Base-by-base conservation (phyloP, 1,140 invertebrate species). In the Eurosta solidaginis region DNA sequence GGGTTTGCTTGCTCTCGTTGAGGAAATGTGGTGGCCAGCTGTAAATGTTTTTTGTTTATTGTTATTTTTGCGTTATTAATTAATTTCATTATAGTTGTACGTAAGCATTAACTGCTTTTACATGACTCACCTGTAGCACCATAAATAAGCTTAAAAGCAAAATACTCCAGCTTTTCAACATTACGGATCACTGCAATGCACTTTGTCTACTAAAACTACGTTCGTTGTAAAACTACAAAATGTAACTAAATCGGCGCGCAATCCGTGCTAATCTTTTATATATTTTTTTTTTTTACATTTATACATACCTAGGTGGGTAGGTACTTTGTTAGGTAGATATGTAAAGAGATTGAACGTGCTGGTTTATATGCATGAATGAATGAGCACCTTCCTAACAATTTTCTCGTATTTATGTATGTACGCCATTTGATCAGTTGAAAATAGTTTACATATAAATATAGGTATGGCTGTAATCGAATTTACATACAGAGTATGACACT, bases 181-280 rank as follows among this genome's bases (percentile, higher is more conserved):
- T 68, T 68, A 40, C 22, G 33, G 6, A 7, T 68, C 25, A n/a
- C 1, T 68, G 7, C n/a, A n/a, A n/a, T n/a, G n/a, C n/a, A n/a
- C n/a, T n/a, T n/a, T n/a, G n/a, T n/a, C n/a, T 29, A 68, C 33
- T 22, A 6, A n/a, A 10, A 3, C 27, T 20, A 42, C 59, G n/a
- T 68, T 68, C n/a, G 29, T 68, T 68, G 29, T 42, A 33, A 68
- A 68, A 68, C 6, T 68, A 33, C 59, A 3, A 36, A 68, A 40
- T 22, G 33, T 9, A 68, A 68, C 59, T 68, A 68, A 68, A 68
- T 68, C n/a, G 59, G 6, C 17, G n/a, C n/a, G n/a, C 14, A 10
- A 68, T 22, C 59, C 59, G n/a, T 68, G 59, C 36, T 40, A 22
- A 68, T 20, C 59, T 40, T 68, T 68, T 68, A 68, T 68, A n/a